phyloP scores from a whole-genome alignment of 2,113 vertebrate genomes.

The Stercorarius parasiticus region DNA sequence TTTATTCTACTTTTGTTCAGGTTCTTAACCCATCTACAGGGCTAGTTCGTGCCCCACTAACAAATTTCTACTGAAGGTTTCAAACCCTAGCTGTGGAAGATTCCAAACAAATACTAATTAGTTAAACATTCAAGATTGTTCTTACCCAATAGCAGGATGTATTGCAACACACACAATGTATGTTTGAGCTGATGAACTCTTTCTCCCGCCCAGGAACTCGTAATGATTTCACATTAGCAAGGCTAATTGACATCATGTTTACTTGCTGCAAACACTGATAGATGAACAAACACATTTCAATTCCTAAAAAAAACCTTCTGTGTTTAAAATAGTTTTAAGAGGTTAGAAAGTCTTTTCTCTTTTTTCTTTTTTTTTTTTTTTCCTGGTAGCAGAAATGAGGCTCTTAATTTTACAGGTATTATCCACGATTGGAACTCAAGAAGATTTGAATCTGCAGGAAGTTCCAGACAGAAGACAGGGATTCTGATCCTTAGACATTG shows the following conservation, averaged over 20 bases:
- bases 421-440: background rate
- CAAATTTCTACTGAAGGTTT: background rate
- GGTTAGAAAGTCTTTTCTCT: background rate
- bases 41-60: background rate
- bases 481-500: background rate
- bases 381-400: background rate
- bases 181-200: constrained; percentile 45
- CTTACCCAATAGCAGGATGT: background rate
- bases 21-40: background rate
- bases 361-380: background rate
- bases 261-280: constrained; percentile 50
- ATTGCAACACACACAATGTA: background rate
- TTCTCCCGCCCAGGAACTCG: background rate
- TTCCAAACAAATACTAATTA: background rate
- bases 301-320: constrained; percentile 13
- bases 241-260: constrained; percentile 66
- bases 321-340: constrained; percentile 30
- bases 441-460: background rate
- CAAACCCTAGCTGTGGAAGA: background rate
- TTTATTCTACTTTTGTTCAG: background rate
- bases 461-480: background rate
- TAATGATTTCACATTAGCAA: constrained; percentile 65
- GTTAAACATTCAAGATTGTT: background rate
- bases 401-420: background rate
- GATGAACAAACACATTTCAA: constrained; percentile 52